Evolutionary conservation across 1,140 invertebrate species (phyloP).

Genomic region (Oryzaephilus surinamensis): DNA sequence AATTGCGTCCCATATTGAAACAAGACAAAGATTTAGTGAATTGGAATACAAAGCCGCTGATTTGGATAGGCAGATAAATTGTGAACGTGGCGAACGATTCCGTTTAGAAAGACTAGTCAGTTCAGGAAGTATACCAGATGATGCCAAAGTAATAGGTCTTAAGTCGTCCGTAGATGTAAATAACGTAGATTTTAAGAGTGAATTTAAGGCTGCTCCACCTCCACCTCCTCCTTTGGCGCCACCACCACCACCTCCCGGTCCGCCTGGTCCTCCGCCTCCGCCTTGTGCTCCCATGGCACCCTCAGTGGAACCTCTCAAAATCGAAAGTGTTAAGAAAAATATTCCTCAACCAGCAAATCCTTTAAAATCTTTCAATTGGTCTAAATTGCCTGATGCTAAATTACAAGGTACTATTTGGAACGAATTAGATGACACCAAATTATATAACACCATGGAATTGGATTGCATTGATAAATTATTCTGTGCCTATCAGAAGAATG

Average conservation of each 20-base stretch:
- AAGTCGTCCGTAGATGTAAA: slow-evolving; percentile 24
- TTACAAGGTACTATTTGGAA: slow-evolving; percentile 88
- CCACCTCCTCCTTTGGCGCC: slow-evolving; percentile 48
- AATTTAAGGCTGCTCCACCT: slow-evolving; percentile 42
- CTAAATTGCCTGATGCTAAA: slow-evolving; percentile 82
- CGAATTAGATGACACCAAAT: slow-evolving; percentile 84
- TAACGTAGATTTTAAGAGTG: slow-evolving; percentile 37
- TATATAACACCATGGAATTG: slow-evolving; percentile 86
- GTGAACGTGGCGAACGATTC: slow-evolving; percentile 69
- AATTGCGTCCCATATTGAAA: slow-evolving; percentile 75
- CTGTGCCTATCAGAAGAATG: slow-evolving; percentile 89
- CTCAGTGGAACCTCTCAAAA: slow-evolving; percentile 43
- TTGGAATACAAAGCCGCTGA: slow-evolving; percentile 64
- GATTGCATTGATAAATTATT: slow-evolving; percentile 89
- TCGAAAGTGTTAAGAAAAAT: slow-evolving; percentile 53
- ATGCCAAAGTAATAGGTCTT: slow-evolving; percentile 62
- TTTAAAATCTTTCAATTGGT: slow-evolving; percentile 96
- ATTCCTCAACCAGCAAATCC: slow-evolving; percentile 85
- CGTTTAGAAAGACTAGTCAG: slow-evolving; percentile 76
- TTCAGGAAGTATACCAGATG: slow-evolving; percentile 82
- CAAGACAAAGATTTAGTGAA: slow-evolving; percentile 65
- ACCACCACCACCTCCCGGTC: slow-evolving; percentile 40
- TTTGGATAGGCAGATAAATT: slow-evolving; percentile 62
- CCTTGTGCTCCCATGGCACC: slow-evolving; percentile 45
- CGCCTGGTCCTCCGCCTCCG: slow-evolving; percentile 39